phyloP scores from a whole-genome alignment of 1,140 invertebrate species.

The Apis laboriosa region DNA sequence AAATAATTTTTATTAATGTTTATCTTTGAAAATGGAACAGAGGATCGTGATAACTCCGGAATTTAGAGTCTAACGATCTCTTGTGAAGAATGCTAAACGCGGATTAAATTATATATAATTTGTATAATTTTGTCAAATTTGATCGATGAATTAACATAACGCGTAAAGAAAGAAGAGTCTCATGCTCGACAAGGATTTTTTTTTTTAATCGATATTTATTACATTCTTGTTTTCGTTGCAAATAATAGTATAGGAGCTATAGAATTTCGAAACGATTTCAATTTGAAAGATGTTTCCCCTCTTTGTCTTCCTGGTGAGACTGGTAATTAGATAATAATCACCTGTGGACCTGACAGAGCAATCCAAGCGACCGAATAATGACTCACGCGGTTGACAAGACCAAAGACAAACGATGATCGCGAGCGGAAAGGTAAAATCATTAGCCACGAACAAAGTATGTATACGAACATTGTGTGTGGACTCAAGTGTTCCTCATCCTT shows the following conservation, averaged over 20 bases:
- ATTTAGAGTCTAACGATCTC: too few relatives aligned
- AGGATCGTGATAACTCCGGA: too few relatives aligned
- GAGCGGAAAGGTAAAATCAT: constrained; percentile 13
- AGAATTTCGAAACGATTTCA: constrained; percentile 2
- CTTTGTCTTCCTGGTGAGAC: neutral
- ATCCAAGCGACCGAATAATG: neutral
- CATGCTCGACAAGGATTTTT: neutral
- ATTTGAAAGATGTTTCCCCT: neutral
- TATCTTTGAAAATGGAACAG: neutral
- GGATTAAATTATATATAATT: too few relatives aligned
- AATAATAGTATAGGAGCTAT: neutral
- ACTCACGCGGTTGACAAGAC: constrained; percentile 6
- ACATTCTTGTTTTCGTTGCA: neutral
- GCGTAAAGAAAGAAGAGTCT: neutral
- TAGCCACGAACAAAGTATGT: constrained; percentile 12
- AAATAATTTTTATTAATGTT: neutral
- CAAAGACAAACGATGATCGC: constrained; percentile 20
- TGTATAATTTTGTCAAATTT: neutral
- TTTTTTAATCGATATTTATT: neutral
- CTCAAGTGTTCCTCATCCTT: constrained; percentile 36
- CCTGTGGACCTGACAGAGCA: neutral
- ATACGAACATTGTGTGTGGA: constrained; percentile 23
- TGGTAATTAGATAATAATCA: constrained; percentile 19
- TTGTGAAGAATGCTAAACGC: too few relatives aligned
- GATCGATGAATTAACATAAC: neutral